Base-by-base conservation (phyloP, 2,797 vertebrate genomes). In the Artibeus jamaicensis region DNA sequence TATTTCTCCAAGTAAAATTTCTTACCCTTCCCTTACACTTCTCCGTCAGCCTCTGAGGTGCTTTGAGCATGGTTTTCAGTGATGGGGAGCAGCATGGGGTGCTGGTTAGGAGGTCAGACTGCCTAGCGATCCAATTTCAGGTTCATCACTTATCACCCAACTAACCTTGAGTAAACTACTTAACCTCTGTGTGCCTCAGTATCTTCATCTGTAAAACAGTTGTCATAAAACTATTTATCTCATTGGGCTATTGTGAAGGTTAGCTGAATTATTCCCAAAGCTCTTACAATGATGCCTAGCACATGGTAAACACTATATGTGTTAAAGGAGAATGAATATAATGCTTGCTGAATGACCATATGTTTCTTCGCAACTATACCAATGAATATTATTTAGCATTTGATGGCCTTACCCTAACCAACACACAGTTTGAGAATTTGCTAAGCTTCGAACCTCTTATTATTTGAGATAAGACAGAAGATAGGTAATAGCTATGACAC, bases 401-500 rank as follows among this genome's bases (percentile, higher is more conserved):
- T 93, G 29, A 91, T 37, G 39, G 78, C 26, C 9, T 44, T 93
- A 89, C 50, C 46, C 24, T 82, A 88, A 65, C 5, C 0, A 89
- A 67, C 11, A 78, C 5, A 18, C 32, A 15, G 78, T 73, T 93
- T 83, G 50, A 77, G 53, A 50, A 88, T 71, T 73, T 83, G n/a
- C 2, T 74, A 74, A 68, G 86, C 46, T 76, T 86, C 86, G 24
- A 94, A 86, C 48, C 70, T 95, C n/a, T 96, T 82, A 91, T 24
- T 77, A 93, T 59, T 94, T 96, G 48, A 84, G 89, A 95, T 78
- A 77, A 93, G 32, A 18, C 11, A 57, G 53, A 46, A 84, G 71
- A 93, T 84, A 96, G 96, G 82, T 44, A 95, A 86, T 44, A 55
- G n/a, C 32, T 53, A 81, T 92, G 73, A 82, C 32, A 91, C 7